Base-by-base conservation (phyloP, 1,140 invertebrate genomes). In the Elysia chlorotica region DNA sequence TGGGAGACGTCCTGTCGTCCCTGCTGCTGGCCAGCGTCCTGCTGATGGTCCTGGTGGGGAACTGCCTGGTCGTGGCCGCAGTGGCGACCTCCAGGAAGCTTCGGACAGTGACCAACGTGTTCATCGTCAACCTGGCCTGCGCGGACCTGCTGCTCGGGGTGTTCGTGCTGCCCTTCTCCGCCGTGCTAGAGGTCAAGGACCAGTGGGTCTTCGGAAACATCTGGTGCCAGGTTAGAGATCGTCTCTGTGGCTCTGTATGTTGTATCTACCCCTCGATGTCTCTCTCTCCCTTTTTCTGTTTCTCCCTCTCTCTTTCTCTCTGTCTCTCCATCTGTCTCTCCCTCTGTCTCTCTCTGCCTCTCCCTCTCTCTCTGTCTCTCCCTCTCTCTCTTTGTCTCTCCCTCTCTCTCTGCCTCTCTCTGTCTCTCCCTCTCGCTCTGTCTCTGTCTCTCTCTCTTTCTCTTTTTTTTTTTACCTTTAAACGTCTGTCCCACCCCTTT, bases 61-160 rank as follows among this genome's bases (percentile, higher is more conserved):
- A 85, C 68, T 54, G 76, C 10, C 63, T 75, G 19, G 75, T 85
- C 19, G 77, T 85, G 19, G 21, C 79, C 4, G 77, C 82, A n/a
- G 77, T 79, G 30, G 38, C 35, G 10, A 56, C 71, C 30, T 78
- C 76, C 54, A 77, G 78, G 48, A 78, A 76, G 61, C 76, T 85
- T 54, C 70, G 81, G 69, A 83, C 80, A 53, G 82, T 81, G 6
- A 91, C 91, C 59, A 98, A 98, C 84, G 96, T 94, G 80, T 97
- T 97, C 83, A 90, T 98, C 53, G 96, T 96, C 84, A 95, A 93
- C 83, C 89, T 99, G 79, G 96, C 96, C 2, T 89, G 98, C 48
- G 96, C 95, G 0, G 97, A 99, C 86, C 90, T 99, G 35, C 87
- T 99, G 10, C 73, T 89, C n/a, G 86, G 86, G 0, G n/a, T 86